Evolutionary conservation across 2,888 invertebrate genomes (phyloP), one percentile per base, ranked within the genome.

Genomic region (Laothoe populi): DNA sequence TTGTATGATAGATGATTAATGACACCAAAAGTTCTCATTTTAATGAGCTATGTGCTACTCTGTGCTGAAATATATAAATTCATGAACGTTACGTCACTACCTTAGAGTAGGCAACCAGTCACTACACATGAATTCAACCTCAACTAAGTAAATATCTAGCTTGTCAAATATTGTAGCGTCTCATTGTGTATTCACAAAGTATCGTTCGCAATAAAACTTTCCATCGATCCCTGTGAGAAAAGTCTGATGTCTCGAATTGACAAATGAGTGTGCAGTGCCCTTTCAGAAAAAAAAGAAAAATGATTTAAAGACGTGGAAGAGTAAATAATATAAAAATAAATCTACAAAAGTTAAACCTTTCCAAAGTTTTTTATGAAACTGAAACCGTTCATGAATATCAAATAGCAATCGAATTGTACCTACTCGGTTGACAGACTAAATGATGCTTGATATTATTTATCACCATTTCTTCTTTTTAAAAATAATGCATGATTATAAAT

Each of bases 231-330:
- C 35, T 53, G 53, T 11, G 31, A 19, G 10, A 8, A 10, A 31
- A 53, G 19, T 53, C 19, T 4, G 31, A 46, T 53, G 19, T 11
- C 19, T 10, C 8, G 0, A 35, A 19, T 11, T 21, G 35, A 35
- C 19, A 53, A 53, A 53, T 53, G 35, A 19, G 53, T 19, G 35
- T 16, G 35, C 53, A 53, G 53, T 35, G 35, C 4, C 19, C 31
- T 16, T 53, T 35, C 8, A 11, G 21, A 53, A 35, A 21, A 35
- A 53, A 53, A 53, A 53, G 53, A 53, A 19, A 53, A 35, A 53
- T 53, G 10, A 19, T 31, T 16, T 53, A 19, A 16, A n/a, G 10
- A 16, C 49, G 49, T 26, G 26, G n/a, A 48, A 19, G 31, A 31
- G 11, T 31, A 26, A 16, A 19, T 53, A 35, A 19, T 19, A 19